A percentile compares a stretch with the other conserved stretches of the same genome.
Evolutionary conservation across 2,797 vertebrate genomes (phyloP).

Genomic region (Protosalanx chinensis): DNA sequence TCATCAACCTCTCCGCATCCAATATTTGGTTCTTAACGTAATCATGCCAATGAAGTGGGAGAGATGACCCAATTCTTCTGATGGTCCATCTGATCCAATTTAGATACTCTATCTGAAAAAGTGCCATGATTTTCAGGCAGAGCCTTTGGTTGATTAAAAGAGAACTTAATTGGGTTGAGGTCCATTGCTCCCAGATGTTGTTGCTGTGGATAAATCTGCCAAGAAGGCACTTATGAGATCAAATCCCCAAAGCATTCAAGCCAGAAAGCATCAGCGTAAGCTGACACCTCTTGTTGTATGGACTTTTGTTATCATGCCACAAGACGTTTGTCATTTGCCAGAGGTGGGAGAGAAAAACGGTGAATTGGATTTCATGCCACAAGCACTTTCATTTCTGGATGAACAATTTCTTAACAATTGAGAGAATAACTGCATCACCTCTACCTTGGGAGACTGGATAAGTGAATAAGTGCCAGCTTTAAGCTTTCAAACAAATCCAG

Average conservation of each 20-base stretch:
- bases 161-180: conserved; percentile 44
- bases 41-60: conserved; percentile 29
- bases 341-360: conserved; percentile 14
- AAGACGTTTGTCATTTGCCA: conserved; percentile 47
- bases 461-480: conserved; percentile 51
- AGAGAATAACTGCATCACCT: conserved; percentile 42
- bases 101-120: conserved; percentile 7
- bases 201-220: conserved; percentile 49
- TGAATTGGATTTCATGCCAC: conserved; percentile 63
- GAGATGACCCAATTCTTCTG: conserved; percentile 4
- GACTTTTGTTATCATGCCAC: conserved; percentile 58
- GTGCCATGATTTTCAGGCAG: conserved; percentile 12
- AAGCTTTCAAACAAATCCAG: conserved; percentile 28
- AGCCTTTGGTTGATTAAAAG: conserved; percentile 49
- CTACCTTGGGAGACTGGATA: conserved; percentile 50
- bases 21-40: conserved; percentile 32
- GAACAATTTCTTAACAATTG: conserved; percentile 35
- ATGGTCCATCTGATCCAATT: conserved; percentile 17
- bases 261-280: conserved; percentile 29
- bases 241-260: conserved; percentile 39
- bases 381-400: conserved; percentile 58
- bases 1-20: conserved; percentile 6
- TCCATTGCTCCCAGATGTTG: conserved; percentile 35
- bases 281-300: conserved; percentile 28
- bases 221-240: conserved; percentile 60